Evolutionary conservation across 2,797 vertebrate species (phyloP), one percentile per base, ranked within the genome.

Genomic region (Phataginus tricuspis): DNA sequence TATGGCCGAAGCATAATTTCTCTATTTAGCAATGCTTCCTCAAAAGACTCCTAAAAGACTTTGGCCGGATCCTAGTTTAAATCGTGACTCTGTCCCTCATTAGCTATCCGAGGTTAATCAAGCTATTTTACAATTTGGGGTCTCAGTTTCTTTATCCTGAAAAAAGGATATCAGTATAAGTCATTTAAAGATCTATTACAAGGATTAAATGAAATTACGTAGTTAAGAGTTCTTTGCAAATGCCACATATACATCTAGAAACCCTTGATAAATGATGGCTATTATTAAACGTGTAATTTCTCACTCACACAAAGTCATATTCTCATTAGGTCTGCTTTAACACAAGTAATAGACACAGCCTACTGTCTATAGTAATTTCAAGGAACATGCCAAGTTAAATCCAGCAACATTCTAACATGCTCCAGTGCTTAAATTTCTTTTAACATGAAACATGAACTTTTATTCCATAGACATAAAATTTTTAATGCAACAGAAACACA

Each of bases 371-470:
- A 92, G 29, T 39, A 66, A 75, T 61, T 91, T 72, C 55, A 63
- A 86, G 7, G 72, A 31, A 1, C 39, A 66, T 39, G 15, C 15
- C 86, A 91, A 74, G 11, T 42, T 63, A 45, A 93, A 82, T 75
- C 18, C 31, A 91, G 57, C 15, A 86, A 18, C 23, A 85, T 27
- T 21, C n/a, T 68, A 85, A 78, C 5, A 42, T 77, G 29, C 63
- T 75, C 45, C 19, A 88, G 68, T 42, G 27, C 23, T 79, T 83
- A 91, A 71, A 51, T 84, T 34, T 94, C 77, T 85, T 57, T 92
- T 86, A 93, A 88, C 6, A 94, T 84, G 72, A 95, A 97, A 82
- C 37, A 86, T 64, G 5, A 55, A 79, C 15, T 66, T 90, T 91
- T 92, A 61, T 61, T 51, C 13, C 78, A 87, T 7, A 66, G 3